These are phyloP conservation scores for Vanacampus margaritifer DNA, from an alignment of 2,113 vertebrate species.

Conservation along the genomic window DNA sequence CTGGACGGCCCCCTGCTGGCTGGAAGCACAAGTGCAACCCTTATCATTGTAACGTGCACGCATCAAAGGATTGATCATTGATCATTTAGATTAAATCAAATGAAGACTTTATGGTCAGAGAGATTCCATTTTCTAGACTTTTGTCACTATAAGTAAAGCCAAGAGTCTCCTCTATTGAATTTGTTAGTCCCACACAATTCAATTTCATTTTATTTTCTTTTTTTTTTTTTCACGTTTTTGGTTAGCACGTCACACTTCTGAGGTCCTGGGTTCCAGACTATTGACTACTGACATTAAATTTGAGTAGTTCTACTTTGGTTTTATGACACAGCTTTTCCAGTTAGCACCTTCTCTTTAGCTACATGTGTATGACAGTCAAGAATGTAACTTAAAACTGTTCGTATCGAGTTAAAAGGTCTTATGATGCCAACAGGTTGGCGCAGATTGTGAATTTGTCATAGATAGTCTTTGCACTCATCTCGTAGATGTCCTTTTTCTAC, in stretches of 20 bases:
- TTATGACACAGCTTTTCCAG: neutral
- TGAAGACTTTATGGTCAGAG: too few relatives aligned
- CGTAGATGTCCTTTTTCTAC: constrained; percentile 11
- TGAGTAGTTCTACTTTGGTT: neutral
- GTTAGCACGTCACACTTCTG: too few relatives aligned
- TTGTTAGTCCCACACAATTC: neutral
- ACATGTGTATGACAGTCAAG: neutral
- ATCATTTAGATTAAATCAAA: too few relatives aligned
- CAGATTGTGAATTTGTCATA: neutral
- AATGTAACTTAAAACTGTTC: neutral
- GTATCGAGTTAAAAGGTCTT: neutral
- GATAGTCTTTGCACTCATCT: neutral
- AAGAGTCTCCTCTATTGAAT: neutral
- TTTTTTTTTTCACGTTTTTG: too few relatives aligned
- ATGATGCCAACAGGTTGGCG: neutral
- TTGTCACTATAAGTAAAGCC: neutral
- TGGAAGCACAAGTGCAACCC: constrained; percentile 18
- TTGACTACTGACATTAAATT: neutral
- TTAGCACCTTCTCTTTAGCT: neutral
- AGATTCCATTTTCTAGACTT: neutral
- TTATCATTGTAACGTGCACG: constrained; percentile 5
- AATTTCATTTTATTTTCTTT: too few relatives aligned
- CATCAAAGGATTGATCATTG: neutral
- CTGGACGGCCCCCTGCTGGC: constrained; percentile 45
- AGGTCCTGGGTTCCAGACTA: neutral